Evolutionary conservation across 1,140 invertebrate genomes (phyloP), one percentile per base, ranked within the genome.

Genomic region (Battus philenor): DNA sequence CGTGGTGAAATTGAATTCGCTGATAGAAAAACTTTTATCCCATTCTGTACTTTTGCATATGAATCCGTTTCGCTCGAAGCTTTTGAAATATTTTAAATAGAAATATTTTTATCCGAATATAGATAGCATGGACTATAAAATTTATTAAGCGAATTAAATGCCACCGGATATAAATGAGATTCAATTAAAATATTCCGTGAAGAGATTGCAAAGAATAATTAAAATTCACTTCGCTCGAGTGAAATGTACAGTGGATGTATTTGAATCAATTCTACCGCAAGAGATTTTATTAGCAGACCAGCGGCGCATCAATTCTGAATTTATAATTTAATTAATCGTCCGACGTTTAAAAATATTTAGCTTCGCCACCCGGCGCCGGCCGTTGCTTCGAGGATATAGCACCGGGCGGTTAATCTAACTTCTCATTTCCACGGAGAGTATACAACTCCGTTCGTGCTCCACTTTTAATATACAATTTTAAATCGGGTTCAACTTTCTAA

Each of bases 291-390:
- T 41, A 41, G 13, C 50, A 51, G 59, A 61, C 54, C 62, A 47
- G 60, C 53, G 51, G 61, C 51, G 46, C 32, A 72, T 68, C 64
- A 62, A 77, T 74, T 68, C 53, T 56, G 66, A 68, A 74, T 72
- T 70, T 50, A 66, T 68, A 70, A 74, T 70, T 74, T 74, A 70
- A 72, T 74, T 71, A 72, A 57, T 58, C 54, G 17, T 54, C 56
- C 60, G 45, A 47, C 44, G 36, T 47, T 51, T 52, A 50, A 51
- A 68, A 68, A 70, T 68, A 63, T 75, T 71, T 67, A 67, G 69
- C 63, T 68, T 67, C 47, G 54, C 50, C 50, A 43, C 47, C 50
- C 50, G 47, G 60, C 47, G 54, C 50, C 50, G 36, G 44, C 50
- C 50, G 47, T 59, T 53, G 60, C 49, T 58, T 51, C 44, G 52